Evolutionary conservation across 2,888 invertebrate genomes (phyloP).

Genomic region (Aleiodes leptofemur): DNA sequence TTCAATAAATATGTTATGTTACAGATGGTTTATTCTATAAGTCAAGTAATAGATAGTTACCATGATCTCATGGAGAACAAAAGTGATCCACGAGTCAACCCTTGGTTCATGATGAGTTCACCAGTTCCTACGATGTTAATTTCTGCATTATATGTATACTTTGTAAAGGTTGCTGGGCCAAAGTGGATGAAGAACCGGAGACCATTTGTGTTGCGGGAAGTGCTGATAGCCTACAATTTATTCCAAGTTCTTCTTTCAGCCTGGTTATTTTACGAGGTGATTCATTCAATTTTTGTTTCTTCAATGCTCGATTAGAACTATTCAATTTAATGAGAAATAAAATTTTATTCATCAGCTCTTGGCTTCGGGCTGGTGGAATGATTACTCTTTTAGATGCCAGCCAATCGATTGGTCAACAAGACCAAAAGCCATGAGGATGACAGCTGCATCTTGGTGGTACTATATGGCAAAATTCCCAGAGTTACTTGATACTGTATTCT

Average conservation of each 20-base stretch:
- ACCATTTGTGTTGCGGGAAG: conserved; percentile 85
- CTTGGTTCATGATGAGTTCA: conserved; percentile 88
- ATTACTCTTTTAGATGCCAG: too few species aligned
- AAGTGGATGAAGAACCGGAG: conserved; percentile 90
- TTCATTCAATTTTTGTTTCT: conserved; percentile 33
- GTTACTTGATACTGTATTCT: too few species aligned
- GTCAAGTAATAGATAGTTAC: conserved; percentile 80
- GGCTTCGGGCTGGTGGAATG: too few species aligned
- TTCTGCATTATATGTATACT: conserved; percentile 85
- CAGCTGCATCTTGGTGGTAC: conserved; percentile 76
- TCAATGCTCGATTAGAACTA: neutral
- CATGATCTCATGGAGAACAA: conserved; percentile 89
- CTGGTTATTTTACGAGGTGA: conserved; percentile 86
- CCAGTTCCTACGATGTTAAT: conserved; percentile 87
- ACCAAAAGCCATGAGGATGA: neutral
- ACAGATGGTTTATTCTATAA: conserved; percentile 80
- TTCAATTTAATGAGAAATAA: neutral
- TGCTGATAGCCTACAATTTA: conserved; percentile 89
- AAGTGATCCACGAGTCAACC: conserved; percentile 88
- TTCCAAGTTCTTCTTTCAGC: conserved; percentile 87
- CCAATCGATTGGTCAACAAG: too few species aligned
- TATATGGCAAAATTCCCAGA: too few species aligned
- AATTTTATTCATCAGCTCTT: too few species aligned
- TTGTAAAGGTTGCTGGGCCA: conserved; percentile 87
- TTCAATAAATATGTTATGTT: too few species aligned